Conservation (phyloP, 2,888 invertebrate genomes). For the Microdon myrmicae region DNA sequence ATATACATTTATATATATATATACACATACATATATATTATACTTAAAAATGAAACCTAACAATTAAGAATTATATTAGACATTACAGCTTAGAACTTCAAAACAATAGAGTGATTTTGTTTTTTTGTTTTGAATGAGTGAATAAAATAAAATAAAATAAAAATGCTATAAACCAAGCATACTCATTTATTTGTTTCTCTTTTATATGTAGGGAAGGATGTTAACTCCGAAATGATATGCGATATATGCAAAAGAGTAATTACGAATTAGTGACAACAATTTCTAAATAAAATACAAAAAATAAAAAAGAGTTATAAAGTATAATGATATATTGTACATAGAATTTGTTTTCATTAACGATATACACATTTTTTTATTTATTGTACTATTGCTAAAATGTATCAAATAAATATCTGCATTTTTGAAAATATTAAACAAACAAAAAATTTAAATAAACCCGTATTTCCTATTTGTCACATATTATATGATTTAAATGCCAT, state of each 20-base stretch:
- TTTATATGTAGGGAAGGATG: conserved; percentile 20
- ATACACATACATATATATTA: conserved; percentile 51
- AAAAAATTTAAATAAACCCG: neutral
- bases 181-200: conserved; percentile 44
- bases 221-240: conserved; percentile 25
- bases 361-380: neutral
- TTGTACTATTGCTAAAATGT: conserved; percentile 1
- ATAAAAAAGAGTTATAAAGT: conserved; percentile 21
- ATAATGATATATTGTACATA: conserved; percentile 32
- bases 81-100: conserved; percentile 58
- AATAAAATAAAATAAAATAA: conserved; percentile 33
- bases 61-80: conserved; percentile 48
- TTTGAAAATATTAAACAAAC: conserved; percentile 6
- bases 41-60: conserved; percentile 46
- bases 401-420: neutral
- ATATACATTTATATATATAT: conserved; percentile 57
- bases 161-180: conserved; percentile 26
- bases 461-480: neutral
- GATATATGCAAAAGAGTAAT: conserved; percentile 33
- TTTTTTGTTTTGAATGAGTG: conserved; percentile 47
- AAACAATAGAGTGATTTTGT: conserved; percentile 47
- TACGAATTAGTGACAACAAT: conserved; percentile 37
- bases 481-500: neutral
- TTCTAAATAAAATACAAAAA: conserved; percentile 42
- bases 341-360: conserved; percentile 27